Conservation (phyloP, 1,140 invertebrate species). For the Drosophila littoralis region DNA sequence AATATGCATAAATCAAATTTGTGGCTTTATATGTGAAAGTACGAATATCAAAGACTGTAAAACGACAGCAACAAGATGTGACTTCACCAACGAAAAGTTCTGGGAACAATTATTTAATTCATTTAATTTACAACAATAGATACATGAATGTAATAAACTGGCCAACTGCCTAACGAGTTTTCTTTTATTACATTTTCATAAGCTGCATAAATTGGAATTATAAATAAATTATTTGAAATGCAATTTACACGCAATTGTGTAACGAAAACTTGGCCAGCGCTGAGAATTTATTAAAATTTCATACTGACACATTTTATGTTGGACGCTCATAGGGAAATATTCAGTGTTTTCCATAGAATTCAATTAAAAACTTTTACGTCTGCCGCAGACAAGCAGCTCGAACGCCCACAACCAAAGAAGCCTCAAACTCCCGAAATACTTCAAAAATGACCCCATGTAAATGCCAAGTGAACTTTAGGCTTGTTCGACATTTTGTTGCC, state of each 20-base stretch:
- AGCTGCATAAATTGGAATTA: constrained; percentile 43
- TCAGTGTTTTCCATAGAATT: constrained; percentile 68
- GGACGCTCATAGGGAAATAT: constrained; percentile 65
- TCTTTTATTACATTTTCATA: not conserved
- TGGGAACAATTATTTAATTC: not conserved
- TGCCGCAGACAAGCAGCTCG: constrained; percentile 32
- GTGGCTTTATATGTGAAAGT: no score
- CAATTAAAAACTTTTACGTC: constrained; percentile 74
- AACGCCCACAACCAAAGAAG: not conserved
- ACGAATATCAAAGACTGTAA: not conserved
- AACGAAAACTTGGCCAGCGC: constrained; percentile 22
- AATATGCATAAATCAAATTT: not conserved
- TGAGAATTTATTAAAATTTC: constrained; percentile 51
- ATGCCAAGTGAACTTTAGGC: constrained; percentile 39
- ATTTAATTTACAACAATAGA: not conserved
- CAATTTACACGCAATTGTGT: constrained; percentile 43
- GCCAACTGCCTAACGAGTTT: not conserved
- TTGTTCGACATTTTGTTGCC: constrained; percentile 53
- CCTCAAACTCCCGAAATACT: constrained; percentile 4
- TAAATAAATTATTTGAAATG: constrained; percentile 48
- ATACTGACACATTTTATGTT: constrained; percentile 65
- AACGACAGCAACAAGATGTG: not conserved
- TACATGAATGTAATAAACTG: not conserved
- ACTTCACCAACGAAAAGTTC: not conserved
- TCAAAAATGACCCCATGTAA: constrained; percentile 34